Percentiles rank a stretch among this genome's conserved stretches.
Evolutionary conservation across 2,113 vertebrate genomes (phyloP).

Genomic region (Oryctolagus cuniculus): mOryCun1.1 NC_091445.1:89695501-89696000

Average conservation of each 20-base stretch:
- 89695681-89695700: background rate
- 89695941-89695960: conserved; percentile 6
- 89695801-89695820: background rate
- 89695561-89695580: background rate
- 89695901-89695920: conserved; percentile 43
- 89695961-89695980: background rate
- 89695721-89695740: conserved; percentile 1
- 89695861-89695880: conserved; percentile 2
- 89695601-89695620: background rate
- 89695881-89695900: background rate
- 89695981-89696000: background rate
- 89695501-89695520: background rate
- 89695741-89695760: background rate
- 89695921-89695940: background rate
- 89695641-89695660: background rate
- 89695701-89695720: background rate
- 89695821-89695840: background rate
- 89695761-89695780: background rate
- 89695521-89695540: background rate
- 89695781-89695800: background rate
- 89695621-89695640: background rate
- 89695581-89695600: background rate
- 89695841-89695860: background rate
- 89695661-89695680: background rate
- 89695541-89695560: background rate